These are phyloP conservation scores for Mobula birostris DNA, from an alignment of 2,113 vertebrate genomes.

Conservation along the genomic window DNA sequence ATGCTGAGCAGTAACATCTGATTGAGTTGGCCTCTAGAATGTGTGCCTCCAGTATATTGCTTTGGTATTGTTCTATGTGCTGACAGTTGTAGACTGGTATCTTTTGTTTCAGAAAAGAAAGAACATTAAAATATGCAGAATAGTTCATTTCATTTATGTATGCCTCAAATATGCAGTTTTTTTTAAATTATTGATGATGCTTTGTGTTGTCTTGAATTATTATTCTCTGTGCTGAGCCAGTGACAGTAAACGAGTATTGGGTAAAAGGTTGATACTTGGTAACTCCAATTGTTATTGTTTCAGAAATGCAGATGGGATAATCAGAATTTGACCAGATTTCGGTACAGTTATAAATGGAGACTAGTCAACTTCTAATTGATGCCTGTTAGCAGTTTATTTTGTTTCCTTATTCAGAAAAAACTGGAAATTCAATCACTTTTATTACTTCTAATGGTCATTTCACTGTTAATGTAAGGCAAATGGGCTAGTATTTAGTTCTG, in stretches of 20 bases:
- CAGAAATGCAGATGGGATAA: background rate
- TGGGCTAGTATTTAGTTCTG: background rate
- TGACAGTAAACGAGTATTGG: background rate
- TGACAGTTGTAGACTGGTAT: background rate
- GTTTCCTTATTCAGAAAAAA: background rate
- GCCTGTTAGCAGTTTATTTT: background rate
- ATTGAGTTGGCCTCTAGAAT: background rate
- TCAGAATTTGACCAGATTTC: slow-evolving; percentile 11
- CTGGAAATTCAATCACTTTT: background rate
- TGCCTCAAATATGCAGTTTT: background rate
- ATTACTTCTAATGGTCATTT: background rate
- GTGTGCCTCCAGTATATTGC: background rate
- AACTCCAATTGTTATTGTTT: background rate
- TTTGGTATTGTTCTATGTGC: background rate
- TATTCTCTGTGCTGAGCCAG: background rate
- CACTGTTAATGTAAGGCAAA: background rate
- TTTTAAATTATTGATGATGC: background rate
- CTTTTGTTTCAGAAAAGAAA: background rate
- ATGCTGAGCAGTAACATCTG: background rate
- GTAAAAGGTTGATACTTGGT: background rate
- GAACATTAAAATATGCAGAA: background rate
- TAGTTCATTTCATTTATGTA: background rate
- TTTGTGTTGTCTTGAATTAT: background rate
- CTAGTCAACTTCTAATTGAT: background rate
- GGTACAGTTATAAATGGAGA: background rate